phyloP scores from a whole-genome alignment of 2,797 vertebrate genomes.

The Nannoperca obscura region DNA sequence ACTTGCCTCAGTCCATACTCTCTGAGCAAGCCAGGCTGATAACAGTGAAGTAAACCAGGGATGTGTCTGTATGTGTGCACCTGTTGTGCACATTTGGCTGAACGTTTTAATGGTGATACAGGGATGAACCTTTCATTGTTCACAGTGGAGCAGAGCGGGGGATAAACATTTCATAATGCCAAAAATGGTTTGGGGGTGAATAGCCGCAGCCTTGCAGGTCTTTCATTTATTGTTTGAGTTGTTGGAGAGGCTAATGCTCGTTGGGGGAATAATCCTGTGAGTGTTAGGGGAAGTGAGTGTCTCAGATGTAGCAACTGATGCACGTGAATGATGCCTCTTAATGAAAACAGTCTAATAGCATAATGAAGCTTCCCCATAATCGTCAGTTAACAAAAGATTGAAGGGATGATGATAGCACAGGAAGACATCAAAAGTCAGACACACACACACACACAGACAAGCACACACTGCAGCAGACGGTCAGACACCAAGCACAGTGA shows the following conservation, averaged over 20 bases:
- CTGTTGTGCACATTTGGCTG: constrained; percentile 50
- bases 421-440: constrained; percentile 68
- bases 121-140: constrained; percentile 53
- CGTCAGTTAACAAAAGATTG: constrained; percentile 73
- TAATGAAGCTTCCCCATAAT: constrained; percentile 74
- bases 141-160: constrained; percentile 33
- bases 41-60: constrained; percentile 38
- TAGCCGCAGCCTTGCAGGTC: constrained; percentile 42
- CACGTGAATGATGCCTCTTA: constrained; percentile 67
- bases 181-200: constrained; percentile 42
- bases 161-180: constrained; percentile 64
- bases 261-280: constrained; percentile 61
- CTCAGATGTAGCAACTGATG: constrained; percentile 61
- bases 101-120: constrained; percentile 49
- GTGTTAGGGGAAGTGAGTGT: constrained; percentile 55
- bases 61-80: constrained; percentile 31
- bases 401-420: constrained; percentile 56
- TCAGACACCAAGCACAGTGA: constrained; percentile 36
- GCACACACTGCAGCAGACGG: constrained; percentile 27
- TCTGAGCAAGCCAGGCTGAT: constrained; percentile 43
- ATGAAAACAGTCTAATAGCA: constrained; percentile 76
- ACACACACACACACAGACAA: neutral
- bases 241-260: constrained; percentile 38
- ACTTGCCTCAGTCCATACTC: constrained; percentile 13
- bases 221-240: constrained; percentile 65